Percentiles rank a stretch among this genome's conserved stretches.
These are phyloP conservation scores for Echinarachnius parma DNA, from an alignment of 53 echinoderm and acorn worm species.

Conservation along the genomic window DNA sequence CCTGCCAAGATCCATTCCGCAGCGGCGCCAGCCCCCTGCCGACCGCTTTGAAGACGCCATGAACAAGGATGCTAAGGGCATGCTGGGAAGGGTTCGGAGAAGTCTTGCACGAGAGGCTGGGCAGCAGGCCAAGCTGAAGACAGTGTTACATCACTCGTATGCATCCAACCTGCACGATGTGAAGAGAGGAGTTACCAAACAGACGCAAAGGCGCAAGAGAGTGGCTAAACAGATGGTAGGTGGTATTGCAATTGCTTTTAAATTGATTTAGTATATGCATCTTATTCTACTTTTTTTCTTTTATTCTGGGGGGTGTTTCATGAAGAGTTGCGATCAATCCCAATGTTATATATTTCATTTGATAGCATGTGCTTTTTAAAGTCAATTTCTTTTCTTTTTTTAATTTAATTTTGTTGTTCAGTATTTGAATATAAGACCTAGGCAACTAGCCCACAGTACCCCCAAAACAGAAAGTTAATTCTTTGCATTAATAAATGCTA, in stretches of 20 bases:
- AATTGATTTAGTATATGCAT: not conserved
- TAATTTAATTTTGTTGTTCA: too few relatives aligned
- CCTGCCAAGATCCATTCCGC: slow-evolving; percentile 5
- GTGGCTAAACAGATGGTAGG: slow-evolving; percentile 26
- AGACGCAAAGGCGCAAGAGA: slow-evolving; percentile 18
- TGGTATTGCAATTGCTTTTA: not conserved
- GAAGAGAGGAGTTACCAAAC: slow-evolving; percentile 24
- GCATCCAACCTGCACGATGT: slow-evolving; percentile 15
- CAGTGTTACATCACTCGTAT: slow-evolving; percentile 3
- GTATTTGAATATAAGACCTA: too few relatives aligned
- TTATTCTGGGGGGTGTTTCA: too few relatives aligned
- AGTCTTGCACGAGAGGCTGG: slow-evolving; percentile 19
- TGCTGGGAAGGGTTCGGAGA: slow-evolving; percentile 41
- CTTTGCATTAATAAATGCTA: too few relatives aligned
- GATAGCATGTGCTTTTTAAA: too few relatives aligned
- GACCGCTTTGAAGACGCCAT: slow-evolving; percentile 86
- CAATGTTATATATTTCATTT: too few relatives aligned
- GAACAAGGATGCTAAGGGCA: slow-evolving; percentile 74
- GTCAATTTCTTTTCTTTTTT: too few relatives aligned
- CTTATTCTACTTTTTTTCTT: not conserved
- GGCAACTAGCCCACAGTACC: too few relatives aligned
- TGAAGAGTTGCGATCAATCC: too few relatives aligned
- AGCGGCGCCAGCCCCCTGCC: not conserved
- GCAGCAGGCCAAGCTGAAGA: slow-evolving; percentile 23
- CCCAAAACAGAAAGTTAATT: too few relatives aligned